Base-by-base conservation (phyloP, 2,888 invertebrate genomes). In the Dicranocentrus wangi region DNA sequence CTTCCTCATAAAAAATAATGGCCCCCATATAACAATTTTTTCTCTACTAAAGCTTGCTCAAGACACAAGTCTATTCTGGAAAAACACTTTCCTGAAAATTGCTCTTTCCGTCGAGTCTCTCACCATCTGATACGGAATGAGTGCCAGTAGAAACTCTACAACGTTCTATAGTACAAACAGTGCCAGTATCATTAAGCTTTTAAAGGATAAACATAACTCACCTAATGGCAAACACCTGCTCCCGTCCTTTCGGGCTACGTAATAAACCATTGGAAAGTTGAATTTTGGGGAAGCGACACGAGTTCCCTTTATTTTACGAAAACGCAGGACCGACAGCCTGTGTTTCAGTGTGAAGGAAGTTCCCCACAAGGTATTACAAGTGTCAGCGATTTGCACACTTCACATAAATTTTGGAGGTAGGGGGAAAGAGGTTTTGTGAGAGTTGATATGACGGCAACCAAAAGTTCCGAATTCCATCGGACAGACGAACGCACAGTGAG, bases 201-300 rank as follows among this genome's bases (percentile, higher is more conserved):
- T 70, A 53, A 70, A 70, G 58, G 39, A 58, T 23, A 55, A 21
- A 58, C 32, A 58, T 70, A 58, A 70, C 58, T 53, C 61, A 39
- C 21, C 27, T 58, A 72, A 72, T 72, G 61, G 61, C 28, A 61
- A 51, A 72, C 72, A 72, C 72, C 72, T 72, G 72, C 51, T 61
- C 61, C n/a, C 23, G 10, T 63, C 19, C 10, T 2, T 10, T 39
- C 13, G n/a, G n/a, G n/a, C n/a, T n/a, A n/a, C n/a, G n/a, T n/a
- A n/a, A n/a, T n/a, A n/a, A n/a, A n/a, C n/a, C n/a, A n/a, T n/a
- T n/a, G n/a, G n/a, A n/a, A n/a, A n/a, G n/a, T n/a, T n/a, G n/a
- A n/a, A n/a, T n/a, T n/a, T n/a, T n/a, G n/a, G n/a, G n/a, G n/a
- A n/a, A n/a, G n/a, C n/a, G n/a, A n/a, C n/a, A n/a, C n/a, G n/a